Base-by-base conservation (phyloP, 2,113 vertebrate species). In the Peromyscus maniculatus region DNA sequence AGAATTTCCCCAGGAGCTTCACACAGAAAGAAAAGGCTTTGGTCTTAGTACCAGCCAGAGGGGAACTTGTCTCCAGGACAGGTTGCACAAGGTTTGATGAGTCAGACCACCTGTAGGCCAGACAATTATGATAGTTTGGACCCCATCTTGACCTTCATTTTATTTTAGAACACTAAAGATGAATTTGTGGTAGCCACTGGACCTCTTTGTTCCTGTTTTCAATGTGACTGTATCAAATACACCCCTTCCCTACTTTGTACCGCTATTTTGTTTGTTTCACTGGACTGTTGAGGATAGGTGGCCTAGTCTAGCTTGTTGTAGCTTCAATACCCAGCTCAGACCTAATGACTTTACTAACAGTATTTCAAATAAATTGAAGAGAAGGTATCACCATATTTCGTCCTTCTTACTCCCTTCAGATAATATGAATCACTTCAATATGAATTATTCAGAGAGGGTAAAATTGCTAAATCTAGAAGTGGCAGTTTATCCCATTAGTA, bases 401-500 rank as follows among this genome's bases (percentile, higher is more conserved):
- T 67, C 33, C 39, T 90, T 36, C 33, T 3, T 91, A 24, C 24
- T 75, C 91, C 26, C 36, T 72, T 59, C 80, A 89, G 43, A 59
- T 91, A 3, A 1, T 87, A 43, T 64, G n/a, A 64, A 59, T 77
- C 28, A 26, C 11, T 49, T 49, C 28, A 36, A 36, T 67, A 16
- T 83, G 28, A 87, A 49, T 88, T 49, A 66, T 19, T 36, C 4
- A 86, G 10, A 36, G 22, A 6, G 71, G 21, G 24, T 39, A 71
- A 90, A 86, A 88, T 21, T 75, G 11, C 13, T n/a, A 31, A 16
- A 28, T 10, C 28, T 10, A 28, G 39, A 62, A 57, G 2, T 26
- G 2, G 1, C 3, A 7, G 36, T 12, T 21, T 3, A 3, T 77
- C 2, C 26, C 3, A 43, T 15, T 19, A 31, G 0, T 75, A 10